Base-by-base conservation (phyloP, 2,113 vertebrate genomes). In the Phalacrocorax pelagicus region DNA sequence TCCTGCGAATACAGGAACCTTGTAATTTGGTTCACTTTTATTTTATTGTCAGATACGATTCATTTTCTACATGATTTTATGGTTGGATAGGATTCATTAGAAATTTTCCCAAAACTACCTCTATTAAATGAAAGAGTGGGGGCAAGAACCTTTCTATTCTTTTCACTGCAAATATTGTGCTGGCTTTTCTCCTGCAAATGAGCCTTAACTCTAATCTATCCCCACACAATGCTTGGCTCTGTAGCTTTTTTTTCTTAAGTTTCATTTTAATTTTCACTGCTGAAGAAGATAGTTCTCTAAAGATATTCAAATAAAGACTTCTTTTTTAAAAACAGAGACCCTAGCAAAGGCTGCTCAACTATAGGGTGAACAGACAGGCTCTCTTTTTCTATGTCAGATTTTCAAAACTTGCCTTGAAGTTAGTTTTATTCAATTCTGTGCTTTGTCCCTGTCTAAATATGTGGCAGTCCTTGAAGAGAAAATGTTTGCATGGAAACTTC, bases 21-120 rank as follows among this genome's bases (percentile, higher is more conserved):
- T 97, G 97, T 97, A 98, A 98, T 98, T 98, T 97, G 95, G 96
- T 98, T 98, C 96, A 95, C 83, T 98, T 98, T 98, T 98, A 98
- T 98, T 98, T 98, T 97, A 98, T 98, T 98, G 97, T 98, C 97
- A 98, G 97, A 98, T 97, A 97, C 83, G 44, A 98, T 97, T 98
- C 97, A 98, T 98, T 98, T 98, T 98, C 96, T 96, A 95, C 97
- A 97, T 97, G 97, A 98, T 98, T 98, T 98, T 98, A 98, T 97
- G 97, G 97, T 97, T 98, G 97, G 97, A 97, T 98, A 98, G 96
- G 83, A 98, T 98, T 98, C 97, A 97, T 98, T 98, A 98, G 96
- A 98, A 97, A 96, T 71, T 96, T 98, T 73, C 59, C 91, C 90
- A 77, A 93, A 97, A 97, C 97, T 97, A 91, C 90, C 83, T 89